Conservation (phyloP, 2,113 vertebrate genomes). For the Coregonus clupeaformis region DNA sequence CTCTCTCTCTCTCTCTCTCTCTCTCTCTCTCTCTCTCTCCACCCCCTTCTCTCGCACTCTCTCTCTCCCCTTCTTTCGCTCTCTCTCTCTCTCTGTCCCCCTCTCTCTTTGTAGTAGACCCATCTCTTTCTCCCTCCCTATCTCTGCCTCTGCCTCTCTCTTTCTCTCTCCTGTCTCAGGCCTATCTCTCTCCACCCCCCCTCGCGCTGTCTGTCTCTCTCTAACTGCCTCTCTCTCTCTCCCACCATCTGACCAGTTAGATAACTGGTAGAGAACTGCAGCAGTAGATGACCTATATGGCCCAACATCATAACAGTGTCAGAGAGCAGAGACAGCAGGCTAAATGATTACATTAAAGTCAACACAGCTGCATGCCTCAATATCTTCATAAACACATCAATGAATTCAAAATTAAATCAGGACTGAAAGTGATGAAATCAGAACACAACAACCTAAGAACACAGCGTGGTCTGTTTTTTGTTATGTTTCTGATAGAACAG, state of each 20-base stretch:
- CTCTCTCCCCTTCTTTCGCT: neutral
- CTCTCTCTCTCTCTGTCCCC: neutral
- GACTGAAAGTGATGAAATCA: too few relatives aligned
- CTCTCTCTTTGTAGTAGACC: neutral
- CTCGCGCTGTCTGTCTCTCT: neutral
- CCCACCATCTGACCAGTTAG: constrained; percentile 57
- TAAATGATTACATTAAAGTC: neutral
- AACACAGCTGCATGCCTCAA: neutral
- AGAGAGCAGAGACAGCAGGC: too few relatives aligned
- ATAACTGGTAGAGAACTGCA: constrained; percentile 15
- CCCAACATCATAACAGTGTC: too few relatives aligned
- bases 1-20: too few relatives aligned
- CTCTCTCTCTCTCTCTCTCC: constrained; percentile 1
- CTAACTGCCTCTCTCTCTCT: neutral
- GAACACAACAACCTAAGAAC: too few relatives aligned
- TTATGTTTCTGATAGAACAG: neutral
- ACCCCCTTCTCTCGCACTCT: too few relatives aligned
- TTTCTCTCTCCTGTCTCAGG: too few relatives aligned
- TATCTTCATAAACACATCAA: neutral
- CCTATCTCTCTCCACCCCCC: neutral
- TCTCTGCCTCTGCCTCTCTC: too few relatives aligned
- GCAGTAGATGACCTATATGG: neutral
- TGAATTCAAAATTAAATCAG: too few relatives aligned
- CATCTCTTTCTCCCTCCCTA: neutral
- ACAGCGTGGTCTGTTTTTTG: neutral